Base-by-base conservation (phyloP, 1,140 invertebrate species). In the Pseudomyrmex sp. region DNA sequence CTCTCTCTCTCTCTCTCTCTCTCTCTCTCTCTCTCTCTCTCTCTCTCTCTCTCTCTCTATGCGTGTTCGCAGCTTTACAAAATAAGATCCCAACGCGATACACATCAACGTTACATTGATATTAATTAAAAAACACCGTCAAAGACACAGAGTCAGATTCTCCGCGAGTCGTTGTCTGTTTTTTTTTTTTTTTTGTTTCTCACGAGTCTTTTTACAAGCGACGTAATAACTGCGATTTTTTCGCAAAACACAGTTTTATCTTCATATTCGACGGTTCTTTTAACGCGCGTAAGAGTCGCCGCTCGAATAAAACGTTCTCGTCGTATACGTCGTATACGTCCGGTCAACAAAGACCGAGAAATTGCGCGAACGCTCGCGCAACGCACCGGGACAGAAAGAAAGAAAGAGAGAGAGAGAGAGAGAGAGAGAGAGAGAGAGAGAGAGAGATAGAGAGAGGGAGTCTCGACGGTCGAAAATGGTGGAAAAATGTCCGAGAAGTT, bases 401-500 rank as follows among this genome's bases (percentile, higher is more conserved):
- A 26, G 59, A 35, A 1, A 20, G 20, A 20, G 20, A 7, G 50
- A n/a, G n/a, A n/a, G n/a, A n/a, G n/a, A n/a, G n/a, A n/a, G n/a
- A 59, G 62, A 80, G 48, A 56, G 50, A 44, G 0, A 18, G 46
- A 80, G 18, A 63, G 9, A 18, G 7, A 52, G 5, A 76, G 15
- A 26, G 10, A 10, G 13, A 23, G 15, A 15, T 56, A 59, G 62
- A 80, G 48, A 56, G 50, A 44, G 56, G 50, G 44, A 63, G 23
- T 9, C n/a, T n/a, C 10, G 18, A 52, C 56, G 52, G 73, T 79
- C 72, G 84, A 85, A 85, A 88, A 88, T 83, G 75, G 56, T 7
- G 85, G 85, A 89, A 91, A 89, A 91, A 90, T 88, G 80, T 77
- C 59, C 77, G 70, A 86, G 62, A 82, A 91, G 85, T 92, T 92